phyloP scores from a whole-genome alignment of 2,797 vertebrate species.

The Buphagus erythrorhynchus region DNA sequence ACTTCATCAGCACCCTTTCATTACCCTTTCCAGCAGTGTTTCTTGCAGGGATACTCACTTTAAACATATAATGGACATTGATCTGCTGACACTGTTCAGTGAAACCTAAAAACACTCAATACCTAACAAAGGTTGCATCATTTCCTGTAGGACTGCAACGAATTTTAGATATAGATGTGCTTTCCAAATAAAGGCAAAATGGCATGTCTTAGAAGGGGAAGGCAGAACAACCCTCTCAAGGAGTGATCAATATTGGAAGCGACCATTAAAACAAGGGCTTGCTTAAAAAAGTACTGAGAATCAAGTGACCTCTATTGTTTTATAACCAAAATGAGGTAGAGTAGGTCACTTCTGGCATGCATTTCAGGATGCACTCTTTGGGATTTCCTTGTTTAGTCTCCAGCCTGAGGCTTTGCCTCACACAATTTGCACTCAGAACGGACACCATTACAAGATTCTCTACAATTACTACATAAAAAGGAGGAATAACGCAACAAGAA shows the following conservation, averaged over 20 bases:
- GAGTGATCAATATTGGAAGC: not conserved
- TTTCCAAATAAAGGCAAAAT: not conserved
- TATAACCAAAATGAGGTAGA: not conserved
- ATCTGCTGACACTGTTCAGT: not conserved
- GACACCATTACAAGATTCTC: not conserved
- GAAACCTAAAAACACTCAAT: not conserved
- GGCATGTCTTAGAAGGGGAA: not conserved
- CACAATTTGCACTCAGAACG: not conserved
- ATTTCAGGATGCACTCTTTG: not conserved
- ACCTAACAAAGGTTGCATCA: not conserved
- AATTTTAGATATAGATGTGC: not conserved
- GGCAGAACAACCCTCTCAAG: not conserved
- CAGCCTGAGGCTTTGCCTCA: not conserved
- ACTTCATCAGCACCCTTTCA: not conserved
- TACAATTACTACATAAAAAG: not conserved
- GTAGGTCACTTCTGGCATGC: not conserved
- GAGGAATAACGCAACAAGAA: not conserved
- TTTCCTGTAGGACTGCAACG: not conserved
- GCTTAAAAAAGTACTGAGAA: not conserved
- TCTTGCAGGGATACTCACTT: not conserved
- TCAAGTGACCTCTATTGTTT: not conserved
- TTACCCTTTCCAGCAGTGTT: not conserved
- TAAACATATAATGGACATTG: not conserved
- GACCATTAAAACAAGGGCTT: not conserved
- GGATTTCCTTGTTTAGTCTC: not conserved